Evolutionary conservation across 2,797 vertebrate species (phyloP).

Genomic region (Limnodromus scolopaceus): DNA sequence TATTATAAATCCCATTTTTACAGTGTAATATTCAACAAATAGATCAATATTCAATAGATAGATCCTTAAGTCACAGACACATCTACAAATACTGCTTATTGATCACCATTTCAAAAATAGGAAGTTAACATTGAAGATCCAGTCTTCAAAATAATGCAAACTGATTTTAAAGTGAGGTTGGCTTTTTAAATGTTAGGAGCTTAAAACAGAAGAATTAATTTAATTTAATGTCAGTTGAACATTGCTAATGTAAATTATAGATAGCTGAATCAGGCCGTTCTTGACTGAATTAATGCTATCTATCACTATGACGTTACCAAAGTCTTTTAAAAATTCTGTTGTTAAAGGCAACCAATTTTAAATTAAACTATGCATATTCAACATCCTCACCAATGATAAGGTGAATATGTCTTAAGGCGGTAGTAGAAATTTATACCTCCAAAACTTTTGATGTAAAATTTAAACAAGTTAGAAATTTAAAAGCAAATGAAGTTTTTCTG

Average conservation of each 20-base stretch:
- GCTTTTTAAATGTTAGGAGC: slow-evolving; percentile 48
- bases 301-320: slow-evolving; percentile 60
- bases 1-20: neutral
- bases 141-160: slow-evolving; percentile 38
- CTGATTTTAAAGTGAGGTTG: slow-evolving; percentile 40
- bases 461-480: neutral
- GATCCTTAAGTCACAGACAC: neutral
- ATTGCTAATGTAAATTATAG: slow-evolving; percentile 37
- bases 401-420: neutral
- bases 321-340: slow-evolving; percentile 33
- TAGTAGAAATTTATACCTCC: neutral
- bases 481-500: neutral
- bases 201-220: slow-evolving; percentile 49
- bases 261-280: slow-evolving; percentile 30
- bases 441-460: neutral
- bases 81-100: neutral
- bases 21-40: neutral
- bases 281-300: slow-evolving; percentile 48
- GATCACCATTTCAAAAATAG: neutral
- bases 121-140: slow-evolving; percentile 17
- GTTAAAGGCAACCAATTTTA: slow-evolving; percentile 53
- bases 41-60: neutral
- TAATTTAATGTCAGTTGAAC: slow-evolving; percentile 60
- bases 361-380: slow-evolving; percentile 14
- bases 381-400: neutral